Conservation (phyloP, 53 echinoderm and acorn worm genomes). For the Stichopus horrens region DNA sequence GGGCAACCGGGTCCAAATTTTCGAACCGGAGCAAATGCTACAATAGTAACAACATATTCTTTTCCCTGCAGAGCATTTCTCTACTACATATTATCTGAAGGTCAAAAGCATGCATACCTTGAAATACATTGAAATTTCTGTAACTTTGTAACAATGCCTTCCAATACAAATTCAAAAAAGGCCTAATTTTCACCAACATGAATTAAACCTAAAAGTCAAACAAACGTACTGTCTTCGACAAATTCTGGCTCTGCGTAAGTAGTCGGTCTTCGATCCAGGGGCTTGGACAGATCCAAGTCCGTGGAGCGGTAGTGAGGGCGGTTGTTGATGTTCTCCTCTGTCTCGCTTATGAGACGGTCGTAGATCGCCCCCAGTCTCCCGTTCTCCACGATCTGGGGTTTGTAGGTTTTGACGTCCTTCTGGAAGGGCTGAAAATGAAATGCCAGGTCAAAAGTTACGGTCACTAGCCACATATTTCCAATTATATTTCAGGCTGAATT, state of each 20-base stretch:
- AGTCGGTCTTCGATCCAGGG: slow-evolving; percentile 69
- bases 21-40: too few species aligned
- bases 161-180: neutral
- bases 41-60: too few species aligned
- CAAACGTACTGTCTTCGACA: slow-evolving; percentile 84
- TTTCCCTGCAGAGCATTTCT: too few species aligned
- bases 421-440: slow-evolving; percentile 73
- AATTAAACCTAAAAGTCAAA: neutral
- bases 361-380: slow-evolving; percentile 81
- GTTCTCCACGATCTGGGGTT: slow-evolving; percentile 84
- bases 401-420: slow-evolving; percentile 88
- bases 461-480: neutral
- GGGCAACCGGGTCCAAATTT: too few species aligned
- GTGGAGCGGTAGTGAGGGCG: slow-evolving; percentile 85
- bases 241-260: slow-evolving; percentile 77
- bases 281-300: slow-evolving; percentile 82
- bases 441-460: neutral
- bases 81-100: too few species aligned
- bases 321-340: slow-evolving; percentile 77
- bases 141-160: neutral
- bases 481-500: too few species aligned
- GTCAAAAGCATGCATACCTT: too few species aligned
- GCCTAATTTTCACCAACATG: neutral
- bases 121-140: too few species aligned
- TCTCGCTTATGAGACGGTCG: slow-evolving; percentile 86